These are phyloP conservation scores for Rhizoglyphus robini DNA, from an alignment of 1,140 invertebrate genomes.

Conservation along the genomic window DNA sequence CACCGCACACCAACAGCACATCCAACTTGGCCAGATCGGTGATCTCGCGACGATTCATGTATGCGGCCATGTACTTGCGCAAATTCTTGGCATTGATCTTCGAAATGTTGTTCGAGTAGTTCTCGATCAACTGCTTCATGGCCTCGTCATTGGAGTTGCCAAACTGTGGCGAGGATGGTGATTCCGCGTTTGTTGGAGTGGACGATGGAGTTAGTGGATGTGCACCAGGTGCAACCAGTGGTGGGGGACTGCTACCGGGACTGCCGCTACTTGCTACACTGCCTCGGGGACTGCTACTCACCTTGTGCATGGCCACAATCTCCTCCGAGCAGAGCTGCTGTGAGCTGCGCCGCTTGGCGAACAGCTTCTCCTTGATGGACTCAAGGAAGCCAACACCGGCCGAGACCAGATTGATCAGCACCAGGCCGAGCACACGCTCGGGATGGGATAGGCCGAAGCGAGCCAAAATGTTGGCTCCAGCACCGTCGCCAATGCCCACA, in stretches of 20 bases:
- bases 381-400: constrained; percentile 73
- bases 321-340: constrained; percentile 13
- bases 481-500: constrained; percentile 30
- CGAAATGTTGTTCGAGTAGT: constrained; percentile 24
- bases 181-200: background rate
- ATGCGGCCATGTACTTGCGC: constrained; percentile 62
- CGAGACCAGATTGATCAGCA: constrained; percentile 73
- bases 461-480: constrained; percentile 30
- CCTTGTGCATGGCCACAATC: constrained; percentile 18
- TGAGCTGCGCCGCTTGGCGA: constrained; percentile 11
- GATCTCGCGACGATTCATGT: constrained; percentile 45
- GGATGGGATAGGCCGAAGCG: constrained; percentile 49
- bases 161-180: background rate
- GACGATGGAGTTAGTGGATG: no score
- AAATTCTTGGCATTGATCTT: constrained; percentile 72
- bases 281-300: background rate
- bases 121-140: constrained; percentile 8
- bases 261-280: background rate
- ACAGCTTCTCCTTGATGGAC: constrained; percentile 65
- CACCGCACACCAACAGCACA: constrained; percentile 63
- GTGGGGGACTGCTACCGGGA: no score
- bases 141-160: background rate
- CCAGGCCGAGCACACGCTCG: constrained; percentile 54
- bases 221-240: no score
- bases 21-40: constrained; percentile 46